Evolutionary conservation across 1,140 invertebrate species (phyloP), one percentile per base, ranked within the genome.

Genomic region (Drosophila hydei): DNA sequence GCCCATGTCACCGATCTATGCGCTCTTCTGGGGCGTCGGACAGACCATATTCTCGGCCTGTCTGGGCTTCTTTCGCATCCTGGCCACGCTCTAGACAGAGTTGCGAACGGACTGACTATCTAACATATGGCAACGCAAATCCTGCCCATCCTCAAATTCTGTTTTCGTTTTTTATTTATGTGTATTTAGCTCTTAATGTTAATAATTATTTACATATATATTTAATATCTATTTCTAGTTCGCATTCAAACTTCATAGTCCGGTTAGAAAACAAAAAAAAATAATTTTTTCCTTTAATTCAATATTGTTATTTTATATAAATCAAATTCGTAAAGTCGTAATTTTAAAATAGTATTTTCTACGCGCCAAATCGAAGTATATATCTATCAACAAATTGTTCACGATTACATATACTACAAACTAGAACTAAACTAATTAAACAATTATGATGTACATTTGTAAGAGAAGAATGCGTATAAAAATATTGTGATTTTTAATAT

Each of bases 11-110:
- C 96, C 97, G 18, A 94, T 97, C 52, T 97, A 98, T 93, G 97
- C 97, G 27, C 94, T 98, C 84, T 94, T 98, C 54, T 99, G 97
- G 96, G 98, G 98, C 51, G 95, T 97, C 40, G 97, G 97, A 67
- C 97, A 98, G 92, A 98, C 97, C n/a, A 93, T 97, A 51, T 91
- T 97, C 36, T 95, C 96, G 30, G 95, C 96, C 59, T 95, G 97
- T 76, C 94, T 98, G 69, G 97, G 97, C 25, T 98, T 98, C 85
- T 97, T 97, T 54, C 94, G 97, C 90, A 97, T 99, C 74, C 93
- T 98, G 83, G 97, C 97, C 54, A 98, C 97, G 42, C 93, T 99
- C 5, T 83, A 87, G 45, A 43, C 30, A 11, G 14, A 19, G 12
- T 50, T 36, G 36, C 40, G 33, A 51, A 51, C 21, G 50, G 67